phyloP scores from a whole-genome alignment of 30 jellyfish, hydroid and myxozoan species.

The Cassiopea andromeda region DNA sequence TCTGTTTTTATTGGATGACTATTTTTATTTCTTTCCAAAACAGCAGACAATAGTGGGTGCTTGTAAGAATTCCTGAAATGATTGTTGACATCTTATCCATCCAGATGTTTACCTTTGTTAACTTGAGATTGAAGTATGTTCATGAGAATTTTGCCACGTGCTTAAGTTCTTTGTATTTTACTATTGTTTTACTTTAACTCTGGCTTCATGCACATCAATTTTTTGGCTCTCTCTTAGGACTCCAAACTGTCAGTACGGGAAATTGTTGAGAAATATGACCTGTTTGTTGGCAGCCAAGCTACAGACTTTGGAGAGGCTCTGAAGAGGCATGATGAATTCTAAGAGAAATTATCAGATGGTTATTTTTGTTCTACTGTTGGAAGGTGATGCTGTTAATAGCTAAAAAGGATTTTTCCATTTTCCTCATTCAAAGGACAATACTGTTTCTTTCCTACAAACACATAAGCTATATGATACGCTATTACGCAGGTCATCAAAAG shows the following conservation, averaged over 20 bases:
- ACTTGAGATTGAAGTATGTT: no score
- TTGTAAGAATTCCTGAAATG: no score
- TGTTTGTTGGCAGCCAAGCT: constrained; percentile 98
- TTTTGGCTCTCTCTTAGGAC: constrained; percentile 55
- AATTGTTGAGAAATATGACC: constrained; percentile 85
- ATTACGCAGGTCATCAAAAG: no score
- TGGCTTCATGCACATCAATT: not conserved
- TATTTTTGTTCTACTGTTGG: not conserved
- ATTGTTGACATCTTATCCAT: no score
- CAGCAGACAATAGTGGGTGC: no score
- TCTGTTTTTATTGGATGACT: no score
- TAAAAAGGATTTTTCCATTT: not conserved
- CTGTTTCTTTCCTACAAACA: no score
- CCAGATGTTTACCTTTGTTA: no score
- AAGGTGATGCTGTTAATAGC: not conserved
- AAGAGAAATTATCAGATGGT: not conserved
- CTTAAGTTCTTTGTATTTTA: not conserved
- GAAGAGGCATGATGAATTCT: constrained; percentile 72
- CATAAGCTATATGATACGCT: no score
- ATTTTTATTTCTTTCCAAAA: no score
- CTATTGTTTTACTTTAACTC: not conserved
- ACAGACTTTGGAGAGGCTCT: constrained; percentile 98
- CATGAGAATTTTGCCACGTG: not conserved
- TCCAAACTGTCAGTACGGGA: constrained; percentile 71
- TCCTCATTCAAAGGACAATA: not conserved